Conservation (phyloP, 2,797 vertebrate species). For the Saguinus oedipus region DNA sequence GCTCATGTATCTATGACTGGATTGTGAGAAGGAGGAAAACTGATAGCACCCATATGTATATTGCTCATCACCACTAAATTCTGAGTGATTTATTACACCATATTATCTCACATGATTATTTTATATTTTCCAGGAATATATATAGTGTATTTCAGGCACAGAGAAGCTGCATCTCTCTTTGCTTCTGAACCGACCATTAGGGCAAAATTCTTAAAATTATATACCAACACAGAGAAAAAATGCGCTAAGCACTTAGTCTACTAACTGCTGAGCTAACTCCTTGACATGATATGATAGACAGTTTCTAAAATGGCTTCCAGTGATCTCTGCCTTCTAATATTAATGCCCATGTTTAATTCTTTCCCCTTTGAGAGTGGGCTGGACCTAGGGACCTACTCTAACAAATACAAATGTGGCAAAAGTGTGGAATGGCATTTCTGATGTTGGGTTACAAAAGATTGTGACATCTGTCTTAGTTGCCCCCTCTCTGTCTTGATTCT, state of each 20-base stretch:
- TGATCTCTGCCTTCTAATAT: background rate
- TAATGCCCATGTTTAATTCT: background rate
- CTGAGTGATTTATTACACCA: background rate
- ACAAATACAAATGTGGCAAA: background rate
- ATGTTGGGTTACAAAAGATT: background rate
- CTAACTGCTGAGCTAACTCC: background rate
- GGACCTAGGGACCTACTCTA: background rate
- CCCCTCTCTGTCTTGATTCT: background rate
- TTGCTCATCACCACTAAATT: background rate
- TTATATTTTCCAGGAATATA: background rate
- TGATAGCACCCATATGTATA: background rate
- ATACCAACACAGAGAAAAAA: background rate
- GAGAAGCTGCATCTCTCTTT: background rate
- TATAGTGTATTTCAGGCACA: background rate
- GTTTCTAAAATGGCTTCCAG: background rate
- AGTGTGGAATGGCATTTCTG: background rate
- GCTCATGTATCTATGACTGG: background rate
- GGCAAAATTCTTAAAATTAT: background rate
- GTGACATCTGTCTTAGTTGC: background rate
- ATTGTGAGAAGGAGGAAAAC: background rate
- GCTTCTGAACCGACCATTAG: background rate
- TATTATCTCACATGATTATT: background rate
- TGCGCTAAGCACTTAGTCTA: background rate
- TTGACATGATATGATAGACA: background rate
- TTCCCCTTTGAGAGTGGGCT: background rate